Evolutionary conservation across 1,140 invertebrate species (phyloP).

Genomic region (Ylistrum balloti): DNA sequence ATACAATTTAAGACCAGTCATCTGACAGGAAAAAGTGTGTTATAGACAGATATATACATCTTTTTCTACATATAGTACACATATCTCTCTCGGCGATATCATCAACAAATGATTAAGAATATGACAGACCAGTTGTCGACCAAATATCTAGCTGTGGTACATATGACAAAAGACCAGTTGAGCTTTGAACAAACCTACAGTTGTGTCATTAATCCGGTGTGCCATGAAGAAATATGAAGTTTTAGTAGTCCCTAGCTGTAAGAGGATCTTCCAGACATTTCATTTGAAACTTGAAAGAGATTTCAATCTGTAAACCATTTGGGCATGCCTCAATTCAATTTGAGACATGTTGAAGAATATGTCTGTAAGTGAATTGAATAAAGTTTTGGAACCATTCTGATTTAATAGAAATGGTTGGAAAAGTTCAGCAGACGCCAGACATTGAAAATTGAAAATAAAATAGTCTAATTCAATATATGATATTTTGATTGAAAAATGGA

Average conservation of each 20-base stretch:
- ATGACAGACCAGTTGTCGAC: too few species aligned
- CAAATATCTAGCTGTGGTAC: neutral
- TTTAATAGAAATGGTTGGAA: neutral
- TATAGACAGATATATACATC: too few species aligned
- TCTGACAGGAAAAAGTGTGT: too few species aligned
- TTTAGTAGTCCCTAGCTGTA: too few species aligned
- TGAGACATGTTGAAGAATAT: slow-evolving; percentile 10
- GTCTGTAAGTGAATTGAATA: neutral
- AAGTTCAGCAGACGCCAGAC: neutral
- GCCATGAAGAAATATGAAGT: too few species aligned
- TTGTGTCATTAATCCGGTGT: neutral
- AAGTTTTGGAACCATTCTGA: neutral
- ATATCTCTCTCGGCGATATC: too few species aligned
- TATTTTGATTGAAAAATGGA: too few species aligned
- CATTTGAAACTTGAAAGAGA: neutral
- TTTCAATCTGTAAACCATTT: neutral
- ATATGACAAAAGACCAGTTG: too few species aligned
- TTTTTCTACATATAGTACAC: too few species aligned
- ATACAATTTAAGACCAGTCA: too few species aligned
- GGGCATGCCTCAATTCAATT: neutral
- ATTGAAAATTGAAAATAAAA: neutral
- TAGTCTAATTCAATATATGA: neutral
- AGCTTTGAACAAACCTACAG: neutral
- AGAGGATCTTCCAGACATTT: neutral
- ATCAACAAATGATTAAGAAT: too few species aligned